Evolutionary conservation across 2,113 vertebrate species (phyloP).

Genomic region (Gymnobelideus leadbeateri): DNA sequence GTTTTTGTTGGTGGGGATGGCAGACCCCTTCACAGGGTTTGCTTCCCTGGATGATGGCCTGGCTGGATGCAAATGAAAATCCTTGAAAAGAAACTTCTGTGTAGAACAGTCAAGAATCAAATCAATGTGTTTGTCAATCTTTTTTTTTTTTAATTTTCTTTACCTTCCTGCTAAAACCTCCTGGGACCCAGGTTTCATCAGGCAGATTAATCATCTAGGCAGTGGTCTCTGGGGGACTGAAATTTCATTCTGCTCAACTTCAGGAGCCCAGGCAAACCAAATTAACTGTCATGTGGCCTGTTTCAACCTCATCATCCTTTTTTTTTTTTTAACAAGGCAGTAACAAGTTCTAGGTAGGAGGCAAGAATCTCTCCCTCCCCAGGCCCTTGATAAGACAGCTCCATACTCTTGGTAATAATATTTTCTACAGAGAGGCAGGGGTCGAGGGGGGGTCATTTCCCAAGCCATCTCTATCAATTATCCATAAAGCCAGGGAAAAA

Average conservation of each 20-base stretch:
- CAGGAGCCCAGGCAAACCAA: neutral
- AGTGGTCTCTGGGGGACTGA: neutral
- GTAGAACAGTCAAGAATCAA: neutral
- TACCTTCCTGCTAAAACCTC: neutral
- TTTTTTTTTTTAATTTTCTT: neutral
- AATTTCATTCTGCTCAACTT: neutral
- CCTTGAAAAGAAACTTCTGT: neutral
- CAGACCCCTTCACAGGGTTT: neutral
- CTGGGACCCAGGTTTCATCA: neutral
- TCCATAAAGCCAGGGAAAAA: neutral
- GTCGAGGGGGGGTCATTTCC: neutral
- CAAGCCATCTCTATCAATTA: neutral
- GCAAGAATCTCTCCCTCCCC: neutral
- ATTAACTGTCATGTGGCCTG: neutral
- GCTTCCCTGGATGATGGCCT: neutral
- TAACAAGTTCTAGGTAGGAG: neutral
- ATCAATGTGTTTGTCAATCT: neutral
- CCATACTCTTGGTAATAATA: neutral
- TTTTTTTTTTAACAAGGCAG: neutral
- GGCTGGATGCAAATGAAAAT: neutral
- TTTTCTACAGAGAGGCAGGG: neutral
- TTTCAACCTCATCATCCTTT: constrained; percentile 3
- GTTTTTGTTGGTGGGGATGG: neutral
- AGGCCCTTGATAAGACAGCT: neutral
- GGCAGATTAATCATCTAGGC: constrained; percentile 8